phyloP scores from a whole-genome alignment of 2,888 invertebrate genomes.

The Tetanocera ferruginea region DNA sequence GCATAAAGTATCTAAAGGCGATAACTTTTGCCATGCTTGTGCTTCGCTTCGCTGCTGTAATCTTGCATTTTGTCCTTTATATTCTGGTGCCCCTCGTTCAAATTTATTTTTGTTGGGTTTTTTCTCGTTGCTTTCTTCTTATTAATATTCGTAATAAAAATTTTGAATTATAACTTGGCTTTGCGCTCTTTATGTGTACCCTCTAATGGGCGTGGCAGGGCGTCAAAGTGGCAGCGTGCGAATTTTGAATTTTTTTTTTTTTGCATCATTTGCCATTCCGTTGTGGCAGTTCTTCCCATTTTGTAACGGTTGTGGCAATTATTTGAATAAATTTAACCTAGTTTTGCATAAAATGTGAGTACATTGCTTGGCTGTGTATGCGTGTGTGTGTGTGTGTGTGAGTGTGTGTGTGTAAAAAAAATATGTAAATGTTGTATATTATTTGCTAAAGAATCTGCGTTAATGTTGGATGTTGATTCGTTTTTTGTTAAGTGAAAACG shows the following conservation, averaged over 20 bases:
- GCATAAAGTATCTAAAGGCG: conserved; percentile 47
- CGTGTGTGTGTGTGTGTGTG: background rate
- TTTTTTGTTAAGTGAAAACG: too few species aligned
- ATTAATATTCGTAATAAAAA: conserved; percentile 52
- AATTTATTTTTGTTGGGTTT: too few species aligned
- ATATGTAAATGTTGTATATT: too few species aligned
- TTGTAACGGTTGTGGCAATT: too few species aligned
- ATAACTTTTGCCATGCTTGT: conserved; percentile 53
- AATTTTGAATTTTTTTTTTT: conserved; percentile 46
- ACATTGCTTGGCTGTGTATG: background rate
- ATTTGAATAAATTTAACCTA: too few species aligned
- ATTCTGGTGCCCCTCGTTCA: background rate
- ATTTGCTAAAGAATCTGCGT: too few species aligned
- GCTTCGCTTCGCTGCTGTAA: background rate
- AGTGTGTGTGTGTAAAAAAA: background rate
- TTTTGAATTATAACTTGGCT: conserved; percentile 56
- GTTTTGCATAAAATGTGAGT: too few species aligned
- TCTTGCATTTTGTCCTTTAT: background rate
- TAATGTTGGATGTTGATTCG: too few species aligned
- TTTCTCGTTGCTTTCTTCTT: conserved; percentile 35
- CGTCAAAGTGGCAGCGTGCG: background rate
- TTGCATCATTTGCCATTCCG: conserved; percentile 41
- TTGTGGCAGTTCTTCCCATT: background rate
- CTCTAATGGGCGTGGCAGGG: conserved; percentile 39
- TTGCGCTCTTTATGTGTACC: conserved; percentile 47